Percentiles rank a stretch among this genome's conserved stretches.
Conservation (phyloP, 1,140 invertebrate species). For the Scaptomyza hsui region DNA sequence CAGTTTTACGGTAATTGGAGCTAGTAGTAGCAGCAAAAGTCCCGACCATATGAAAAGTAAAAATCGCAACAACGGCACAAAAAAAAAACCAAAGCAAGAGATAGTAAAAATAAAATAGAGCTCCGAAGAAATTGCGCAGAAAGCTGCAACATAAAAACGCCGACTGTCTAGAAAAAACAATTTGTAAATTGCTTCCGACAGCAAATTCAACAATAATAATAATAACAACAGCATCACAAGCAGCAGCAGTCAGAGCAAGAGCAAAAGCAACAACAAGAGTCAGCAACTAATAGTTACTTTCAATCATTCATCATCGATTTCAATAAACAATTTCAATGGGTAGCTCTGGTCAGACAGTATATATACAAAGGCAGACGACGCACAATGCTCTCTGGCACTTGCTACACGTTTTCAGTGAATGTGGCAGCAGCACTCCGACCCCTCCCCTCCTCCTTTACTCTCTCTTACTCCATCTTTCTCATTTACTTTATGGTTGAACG, state of each 20-base stretch:
- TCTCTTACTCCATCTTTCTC: background rate
- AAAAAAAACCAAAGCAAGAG: constrained; percentile 25
- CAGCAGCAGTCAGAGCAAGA: constrained; percentile 7
- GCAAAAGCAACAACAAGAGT: constrained; percentile 34
- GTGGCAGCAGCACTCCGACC: background rate
- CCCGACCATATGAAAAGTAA: constrained; percentile 36
- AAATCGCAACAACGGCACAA: constrained; percentile 23
- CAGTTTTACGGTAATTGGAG: constrained; percentile 15
- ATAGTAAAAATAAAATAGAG: constrained; percentile 31
- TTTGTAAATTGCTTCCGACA: constrained; percentile 80
- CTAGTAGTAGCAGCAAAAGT: constrained; percentile 2
- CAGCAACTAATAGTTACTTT: constrained; percentile 77
- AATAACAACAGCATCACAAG: constrained; percentile 45
- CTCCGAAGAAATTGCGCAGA: constrained; percentile 43
- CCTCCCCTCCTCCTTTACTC: background rate
- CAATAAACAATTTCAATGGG: constrained; percentile 80
- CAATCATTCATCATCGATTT: constrained; percentile 81
- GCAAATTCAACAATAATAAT: constrained; percentile 78
- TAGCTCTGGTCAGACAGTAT: constrained; percentile 22
- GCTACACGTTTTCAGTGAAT: constrained; percentile 27
- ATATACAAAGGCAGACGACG: constrained; percentile 36
- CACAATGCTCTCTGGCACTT: constrained; percentile 51
- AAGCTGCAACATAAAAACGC: constrained; percentile 37
- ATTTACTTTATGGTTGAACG: constrained; percentile 43
- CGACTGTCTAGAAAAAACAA: constrained; percentile 40